Base-by-base conservation (phyloP, 2,113 vertebrate genomes). In the Glaucomys volans region DNA sequence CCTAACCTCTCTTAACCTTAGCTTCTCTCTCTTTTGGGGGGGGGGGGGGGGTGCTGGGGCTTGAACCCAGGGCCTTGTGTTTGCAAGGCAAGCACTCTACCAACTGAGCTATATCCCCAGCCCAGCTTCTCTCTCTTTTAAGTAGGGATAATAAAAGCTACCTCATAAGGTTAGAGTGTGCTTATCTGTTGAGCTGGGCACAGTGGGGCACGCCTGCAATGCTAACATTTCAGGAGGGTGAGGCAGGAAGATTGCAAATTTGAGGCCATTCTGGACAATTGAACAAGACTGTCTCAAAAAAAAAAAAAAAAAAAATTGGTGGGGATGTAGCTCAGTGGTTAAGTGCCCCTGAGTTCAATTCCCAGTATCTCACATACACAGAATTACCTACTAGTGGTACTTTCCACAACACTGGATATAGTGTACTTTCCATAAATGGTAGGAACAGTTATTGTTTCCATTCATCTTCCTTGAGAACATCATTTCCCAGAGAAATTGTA, bases 401-500 rank as follows among this genome's bases (percentile, higher is more conserved):
- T 92, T 67, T 42, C 17, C 13, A 14, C 47, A 87, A 42, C 66
- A 83, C 7, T 59, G 28, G 18, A 42, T 91, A 24, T 80, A 88
- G 77, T 54, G 42, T 4, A 88, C 14, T 74, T 5, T 69, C 20
- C 50, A 32, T 69, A 71, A 40, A 52, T 82, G 28, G 13, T 82
- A 90, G 42, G 13, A 59, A 52, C 16, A 57, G 7, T 93, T 74
- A 64, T 47, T 91, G n/a, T 93, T 82, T 77, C 20, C 44, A 72
- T 77, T 77, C 4, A 52, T 86, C 64, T 79, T 94, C 72, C 47
- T 84, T 57, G 30, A 69, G 37, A 24, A 91, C 17, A 75, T 88
- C 52, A 59, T 96, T 95, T 95, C 40, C 44, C 11, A 87, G 44
- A 92, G 77, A 71, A 94, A 57, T 42, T 95, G 5, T 67, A 72